Conservation (phyloP, 2,113 vertebrate genomes). For the Steatornis caripensis region DNA sequence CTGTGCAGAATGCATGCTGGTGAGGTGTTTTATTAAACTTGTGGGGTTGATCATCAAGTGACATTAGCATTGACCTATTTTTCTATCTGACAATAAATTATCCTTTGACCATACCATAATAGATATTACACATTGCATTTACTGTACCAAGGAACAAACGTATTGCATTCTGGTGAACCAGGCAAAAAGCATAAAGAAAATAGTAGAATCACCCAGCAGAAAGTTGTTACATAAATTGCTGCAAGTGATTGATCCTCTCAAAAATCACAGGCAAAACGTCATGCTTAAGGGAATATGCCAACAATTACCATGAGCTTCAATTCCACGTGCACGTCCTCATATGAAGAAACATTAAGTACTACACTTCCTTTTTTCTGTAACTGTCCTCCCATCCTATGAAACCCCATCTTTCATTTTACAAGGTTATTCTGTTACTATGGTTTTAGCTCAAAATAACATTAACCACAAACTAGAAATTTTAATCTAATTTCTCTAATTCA, state of each 20-base stretch:
- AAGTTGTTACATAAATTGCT: conserved; percentile 73
- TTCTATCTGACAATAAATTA: conserved; percentile 91
- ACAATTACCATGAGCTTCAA: conserved; percentile 50
- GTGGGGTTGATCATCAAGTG: conserved; percentile 85
- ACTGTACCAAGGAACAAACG: conserved; percentile 68
- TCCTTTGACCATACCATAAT: conserved; percentile 79
- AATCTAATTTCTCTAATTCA: neutral
- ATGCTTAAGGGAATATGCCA: conserved; percentile 43
- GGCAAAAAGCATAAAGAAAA: conserved; percentile 69
- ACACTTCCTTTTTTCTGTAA: neutral
- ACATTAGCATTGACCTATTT: conserved; percentile 88
- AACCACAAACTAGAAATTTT: neutral
- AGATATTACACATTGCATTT: conserved; percentile 80
- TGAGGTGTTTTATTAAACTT: conserved; percentile 86
- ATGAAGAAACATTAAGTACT: neutral
- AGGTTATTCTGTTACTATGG: neutral
- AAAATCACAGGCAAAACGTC: conserved; percentile 60
- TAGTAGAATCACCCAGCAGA: conserved; percentile 54
- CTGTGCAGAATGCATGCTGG: conserved; percentile 71
- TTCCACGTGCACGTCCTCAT: conserved; percentile 4
- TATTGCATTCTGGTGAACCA: conserved; percentile 47
- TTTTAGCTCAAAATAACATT: conserved; percentile 1
- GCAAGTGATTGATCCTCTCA: conserved; percentile 72
- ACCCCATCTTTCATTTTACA: neutral
- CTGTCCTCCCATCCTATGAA: neutral